These are phyloP conservation scores for Campoplex capitator DNA, from an alignment of 2,888 invertebrate genomes.

Conservation along the genomic window DNA sequence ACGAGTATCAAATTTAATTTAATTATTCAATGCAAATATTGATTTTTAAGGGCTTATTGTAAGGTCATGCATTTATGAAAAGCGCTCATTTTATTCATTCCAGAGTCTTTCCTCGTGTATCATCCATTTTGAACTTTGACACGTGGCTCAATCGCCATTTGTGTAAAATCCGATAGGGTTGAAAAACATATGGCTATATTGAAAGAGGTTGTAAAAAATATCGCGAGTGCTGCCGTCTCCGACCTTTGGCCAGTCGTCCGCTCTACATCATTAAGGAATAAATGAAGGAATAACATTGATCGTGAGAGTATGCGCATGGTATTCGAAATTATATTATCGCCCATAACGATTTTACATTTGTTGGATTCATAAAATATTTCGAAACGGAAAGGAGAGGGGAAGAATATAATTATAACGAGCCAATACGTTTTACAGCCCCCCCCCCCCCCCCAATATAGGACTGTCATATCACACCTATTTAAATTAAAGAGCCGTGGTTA, in stretches of 20 bases:
- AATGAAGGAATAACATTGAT: no score
- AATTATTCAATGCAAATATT: not conserved
- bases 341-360: not conserved
- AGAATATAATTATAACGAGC: not conserved
- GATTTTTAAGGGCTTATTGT: not conserved
- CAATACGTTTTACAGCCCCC: not conserved
- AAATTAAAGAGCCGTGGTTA: constrained; percentile 58
- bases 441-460: not conserved
- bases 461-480: constrained; percentile 39
- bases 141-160: not conserved
- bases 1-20: not conserved
- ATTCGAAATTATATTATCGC: no score
- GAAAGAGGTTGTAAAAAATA: no score
- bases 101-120: no score
- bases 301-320: no score
- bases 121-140: no score
- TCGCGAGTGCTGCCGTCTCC: no score
- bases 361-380: not conserved
- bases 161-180: no score
- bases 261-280: no score
- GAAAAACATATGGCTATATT: no score
- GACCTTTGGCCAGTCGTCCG: no score
- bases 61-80: not conserved
- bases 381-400: not conserved
- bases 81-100: no score